Evolutionary conservation across 2,797 vertebrate species (phyloP).

Genomic region (Schizothorax lantsangensis): DNA sequence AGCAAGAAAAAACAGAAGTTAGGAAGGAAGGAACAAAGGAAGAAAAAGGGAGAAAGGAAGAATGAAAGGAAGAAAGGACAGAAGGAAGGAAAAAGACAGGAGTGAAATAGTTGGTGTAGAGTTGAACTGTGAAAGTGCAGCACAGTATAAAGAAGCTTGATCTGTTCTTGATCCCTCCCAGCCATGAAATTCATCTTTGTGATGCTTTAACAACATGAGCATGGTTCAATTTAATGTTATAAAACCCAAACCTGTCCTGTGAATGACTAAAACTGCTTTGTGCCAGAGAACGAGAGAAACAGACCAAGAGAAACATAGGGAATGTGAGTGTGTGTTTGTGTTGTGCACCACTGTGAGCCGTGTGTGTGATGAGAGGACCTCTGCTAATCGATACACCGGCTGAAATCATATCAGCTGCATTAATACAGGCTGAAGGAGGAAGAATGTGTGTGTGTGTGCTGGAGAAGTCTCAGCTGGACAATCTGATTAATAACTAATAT

Average conservation of each 20-base stretch:
- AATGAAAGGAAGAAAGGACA: background rate
- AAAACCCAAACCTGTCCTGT: constrained; percentile 1
- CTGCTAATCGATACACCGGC: constrained; percentile 67
- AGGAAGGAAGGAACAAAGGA: no score
- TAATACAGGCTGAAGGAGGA: constrained; percentile 1
- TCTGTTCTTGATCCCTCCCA: background rate
- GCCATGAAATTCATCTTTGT: constrained; percentile 18
- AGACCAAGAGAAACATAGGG: background rate
- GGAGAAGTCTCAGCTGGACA: constrained; percentile 1
- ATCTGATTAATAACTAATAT: background rate
- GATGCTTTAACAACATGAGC: constrained; percentile 17
- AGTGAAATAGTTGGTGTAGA: background rate
- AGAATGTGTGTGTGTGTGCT: background rate
- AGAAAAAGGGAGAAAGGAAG: background rate
- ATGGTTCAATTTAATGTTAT: background rate
- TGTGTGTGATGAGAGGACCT: constrained; percentile 32
- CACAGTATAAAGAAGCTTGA: background rate
- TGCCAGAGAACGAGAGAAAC: background rate
- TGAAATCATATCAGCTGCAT: constrained; percentile 51
- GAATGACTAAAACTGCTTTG: constrained; percentile 15
- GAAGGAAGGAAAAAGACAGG: background rate
- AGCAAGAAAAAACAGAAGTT: background rate
- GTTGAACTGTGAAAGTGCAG: background rate
- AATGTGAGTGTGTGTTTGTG: constrained; percentile 11
- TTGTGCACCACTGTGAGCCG: background rate